Conservation (phyloP, 2,888 invertebrate species). For the Hirtodrosophila histrioides region DNA sequence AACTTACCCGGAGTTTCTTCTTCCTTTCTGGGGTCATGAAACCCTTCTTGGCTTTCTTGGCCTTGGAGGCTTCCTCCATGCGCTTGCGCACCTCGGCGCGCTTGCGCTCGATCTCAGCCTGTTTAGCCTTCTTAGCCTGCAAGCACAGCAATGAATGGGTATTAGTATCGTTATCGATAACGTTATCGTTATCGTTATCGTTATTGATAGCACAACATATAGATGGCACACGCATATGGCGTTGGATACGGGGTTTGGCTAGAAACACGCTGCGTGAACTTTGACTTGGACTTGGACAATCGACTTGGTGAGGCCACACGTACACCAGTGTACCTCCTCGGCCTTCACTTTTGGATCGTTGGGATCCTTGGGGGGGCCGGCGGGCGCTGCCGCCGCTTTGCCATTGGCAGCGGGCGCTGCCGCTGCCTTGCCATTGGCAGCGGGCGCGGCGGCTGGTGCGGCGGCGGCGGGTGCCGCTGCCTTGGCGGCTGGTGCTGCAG, state of each 20-base stretch:
- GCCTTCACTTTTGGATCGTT: conserved; percentile 81
- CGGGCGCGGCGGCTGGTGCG: conserved; percentile 54
- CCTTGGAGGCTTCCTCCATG: conserved; percentile 99
- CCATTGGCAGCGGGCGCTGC: conserved; percentile 64
- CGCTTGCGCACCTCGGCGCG: conserved; percentile 99
- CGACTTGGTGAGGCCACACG: conserved; percentile 57
- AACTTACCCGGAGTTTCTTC: conserved; percentile 99
- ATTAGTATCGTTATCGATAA: conserved; percentile 15
- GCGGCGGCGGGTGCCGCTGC: conserved; percentile 48
- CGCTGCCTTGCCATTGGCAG: conserved; percentile 56
- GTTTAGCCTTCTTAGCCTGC: conserved; percentile 98
- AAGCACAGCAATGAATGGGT: conserved; percentile 26
- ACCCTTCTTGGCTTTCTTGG: conserved; percentile 99
- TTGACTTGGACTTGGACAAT: conserved; percentile 33
- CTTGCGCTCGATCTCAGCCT: conserved; percentile 98
- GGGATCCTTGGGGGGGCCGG: conserved; percentile 81
- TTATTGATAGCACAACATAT: conserved; percentile 25
- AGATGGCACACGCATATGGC: conserved; percentile 55
- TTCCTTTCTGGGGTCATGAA: conserved; percentile 99
- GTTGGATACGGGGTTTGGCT: conserved; percentile 9
- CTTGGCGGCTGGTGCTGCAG: conserved; percentile 59
- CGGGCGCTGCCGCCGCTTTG: conserved; percentile 67
- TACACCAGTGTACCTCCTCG: conserved; percentile 82
- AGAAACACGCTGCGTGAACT: conserved; percentile 16
- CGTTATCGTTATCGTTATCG: conserved; percentile 11